Base-by-base conservation (phyloP, 2,113 vertebrate genomes). In the Rhombomys opimus region DNA sequence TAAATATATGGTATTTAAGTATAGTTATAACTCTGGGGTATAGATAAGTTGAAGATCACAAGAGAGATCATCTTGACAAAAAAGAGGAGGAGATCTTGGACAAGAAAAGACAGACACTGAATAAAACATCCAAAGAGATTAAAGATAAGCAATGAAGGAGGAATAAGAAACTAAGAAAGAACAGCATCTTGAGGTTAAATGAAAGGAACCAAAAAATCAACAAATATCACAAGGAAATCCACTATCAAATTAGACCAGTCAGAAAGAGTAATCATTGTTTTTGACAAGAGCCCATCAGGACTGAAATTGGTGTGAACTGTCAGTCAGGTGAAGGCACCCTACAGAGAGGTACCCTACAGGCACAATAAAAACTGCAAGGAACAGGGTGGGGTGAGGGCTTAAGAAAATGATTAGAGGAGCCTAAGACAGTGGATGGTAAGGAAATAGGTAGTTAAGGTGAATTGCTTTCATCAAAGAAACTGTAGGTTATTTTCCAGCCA, bases 301-400 rank as follows among this genome's bases (percentile, higher is more conserved):
- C 7, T 73, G 4, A 78, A 52, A 87, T 13, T 52, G 14, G 46
- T 22, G 30, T 32, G 0, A 78, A 35, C 15, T 72, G 3, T 57
- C 1, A 1, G 78, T 27, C 50, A 11, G 12, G 23, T 5, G 35
- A 68, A 89, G 32, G 2, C 15, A n/a, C 1, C 23, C 38, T 20
- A 20, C 1, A 68, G n/a, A 57, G 76, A 89, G 32, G 2, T 7
- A 25, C 1, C 23, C 38, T 32, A 25, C 1, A 68, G 30, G n/a
- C 38, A 32, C 52, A 81, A 6, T 23, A 20, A 27, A 12, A 81
- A n/a, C 11, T 57, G 18, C 52, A 81, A 57, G 32, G 32, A n/a
- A 54, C 4, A 6, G 2, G 50, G 27, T 15, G 50, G 0, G 52
- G 35, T 38, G 22, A 15, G 65, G n/a, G 15, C 0, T 9, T 17